Conservation (phyloP, 2,113 vertebrate genomes). For the Falcunculus frontatus region DNA sequence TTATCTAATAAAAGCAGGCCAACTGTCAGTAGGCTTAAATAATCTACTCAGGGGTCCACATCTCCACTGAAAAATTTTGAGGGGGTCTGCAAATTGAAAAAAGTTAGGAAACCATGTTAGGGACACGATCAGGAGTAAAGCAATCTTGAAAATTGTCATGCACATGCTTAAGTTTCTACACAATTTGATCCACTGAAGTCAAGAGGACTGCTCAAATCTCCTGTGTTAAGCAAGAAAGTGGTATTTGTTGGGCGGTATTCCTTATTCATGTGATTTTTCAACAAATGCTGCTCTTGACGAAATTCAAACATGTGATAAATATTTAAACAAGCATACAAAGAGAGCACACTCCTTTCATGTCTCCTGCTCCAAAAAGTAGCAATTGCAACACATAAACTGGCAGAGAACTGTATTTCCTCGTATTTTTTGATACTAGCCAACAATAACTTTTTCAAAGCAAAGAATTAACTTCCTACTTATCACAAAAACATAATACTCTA, state of each 20-base stretch:
- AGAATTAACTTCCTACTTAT: background rate
- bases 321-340: constrained; percentile 1
- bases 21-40: constrained; percentile 30
- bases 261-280: background rate
- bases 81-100: constrained; percentile 19
- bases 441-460: background rate
- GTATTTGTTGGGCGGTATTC: background rate
- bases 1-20: constrained; percentile 34
- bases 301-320: background rate
- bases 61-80: constrained; percentile 29
- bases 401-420: background rate
- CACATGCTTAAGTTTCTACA: background rate
- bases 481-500: background rate
- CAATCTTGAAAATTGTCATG: background rate
- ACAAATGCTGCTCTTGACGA: background rate
- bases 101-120: background rate
- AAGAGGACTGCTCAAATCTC: background rate
- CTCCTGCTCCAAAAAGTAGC: background rate
- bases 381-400: background rate
- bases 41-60: constrained; percentile 18
- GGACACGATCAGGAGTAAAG: background rate
- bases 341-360: background rate
- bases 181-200: background rate
- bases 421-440: background rate
- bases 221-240: background rate